Percentiles rank a stretch among this genome's conserved stretches.
Evolutionary conservation across 2,888 invertebrate species (phyloP).

Genomic region (Spodoptera exigua): DNA sequence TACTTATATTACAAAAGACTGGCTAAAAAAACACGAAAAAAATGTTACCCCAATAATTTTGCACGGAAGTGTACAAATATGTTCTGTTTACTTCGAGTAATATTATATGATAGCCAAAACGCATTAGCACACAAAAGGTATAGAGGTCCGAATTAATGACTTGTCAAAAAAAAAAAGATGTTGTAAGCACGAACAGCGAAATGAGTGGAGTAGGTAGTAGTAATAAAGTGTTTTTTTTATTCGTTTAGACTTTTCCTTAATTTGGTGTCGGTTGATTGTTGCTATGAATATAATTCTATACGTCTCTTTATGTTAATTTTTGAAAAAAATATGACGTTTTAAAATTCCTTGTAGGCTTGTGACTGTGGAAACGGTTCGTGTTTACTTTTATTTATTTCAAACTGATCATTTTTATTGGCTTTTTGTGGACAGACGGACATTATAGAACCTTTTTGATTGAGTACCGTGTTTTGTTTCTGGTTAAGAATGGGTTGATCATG

Average conservation of each 20-base stretch:
- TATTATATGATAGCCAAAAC: constrained; percentile 45
- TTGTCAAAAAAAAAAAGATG: constrained; percentile 36
- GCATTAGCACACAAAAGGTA: constrained; percentile 61
- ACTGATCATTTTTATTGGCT: no score
- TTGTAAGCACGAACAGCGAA: constrained; percentile 34
- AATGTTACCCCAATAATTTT: constrained; percentile 12
- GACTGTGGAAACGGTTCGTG: no score
- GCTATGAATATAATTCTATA: constrained; percentile 6
- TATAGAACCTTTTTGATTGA: no score
- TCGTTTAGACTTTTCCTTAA: constrained; percentile 6
- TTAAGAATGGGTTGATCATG: no score
- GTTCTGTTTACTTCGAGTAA: constrained; percentile 33
- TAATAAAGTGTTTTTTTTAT: constrained; percentile 21
- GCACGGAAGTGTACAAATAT: constrained; percentile 34
- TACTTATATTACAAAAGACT: constrained; percentile 14
- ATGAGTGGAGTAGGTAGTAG: constrained; percentile 5
- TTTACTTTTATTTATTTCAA: no score
- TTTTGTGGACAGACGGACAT: no score
- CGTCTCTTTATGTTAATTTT: constrained; percentile 1
- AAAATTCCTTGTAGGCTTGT: no score
- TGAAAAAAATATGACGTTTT: no score
- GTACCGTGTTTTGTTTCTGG: no score
- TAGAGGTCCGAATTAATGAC: constrained; percentile 48
- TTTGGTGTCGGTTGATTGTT: not conserved
- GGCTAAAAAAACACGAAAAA: constrained; percentile 7